A percentile compares a stretch with the other conserved stretches of the same genome.
These are phyloP conservation scores for Ruditapes philippinarum DNA, from an alignment of 1,140 invertebrate species.

Conservation along the genomic window DNA sequence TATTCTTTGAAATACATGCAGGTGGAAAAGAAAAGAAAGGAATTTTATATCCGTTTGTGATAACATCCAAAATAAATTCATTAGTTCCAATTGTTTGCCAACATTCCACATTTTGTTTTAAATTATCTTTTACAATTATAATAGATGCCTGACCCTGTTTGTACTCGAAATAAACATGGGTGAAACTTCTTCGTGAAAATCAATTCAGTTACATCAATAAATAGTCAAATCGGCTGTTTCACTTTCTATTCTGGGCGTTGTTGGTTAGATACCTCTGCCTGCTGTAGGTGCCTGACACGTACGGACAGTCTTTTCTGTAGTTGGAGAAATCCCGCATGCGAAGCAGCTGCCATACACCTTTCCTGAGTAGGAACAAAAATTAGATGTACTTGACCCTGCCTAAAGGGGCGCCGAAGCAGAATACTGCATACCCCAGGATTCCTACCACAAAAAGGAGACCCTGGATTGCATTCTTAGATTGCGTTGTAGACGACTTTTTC, in stretches of 20 bases:
- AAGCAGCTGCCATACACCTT: not conserved
- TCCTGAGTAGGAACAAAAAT: slow-evolving; percentile 10
- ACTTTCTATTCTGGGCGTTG: not conserved
- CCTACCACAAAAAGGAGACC: not conserved
- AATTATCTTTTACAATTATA: slow-evolving; percentile 55
- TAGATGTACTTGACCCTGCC: not conserved
- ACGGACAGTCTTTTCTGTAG: slow-evolving; percentile 12
- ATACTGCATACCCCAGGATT: not conserved
- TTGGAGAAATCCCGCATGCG: not conserved
- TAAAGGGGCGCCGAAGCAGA: no score
- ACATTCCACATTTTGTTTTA: slow-evolving; percentile 22
- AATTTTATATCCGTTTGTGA: slow-evolving; percentile 47
- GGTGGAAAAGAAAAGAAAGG: slow-evolving; percentile 10
- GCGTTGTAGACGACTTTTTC: not conserved
- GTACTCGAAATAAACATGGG: not conserved
- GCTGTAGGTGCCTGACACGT: not conserved
- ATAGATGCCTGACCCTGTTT: slow-evolving; percentile 22
- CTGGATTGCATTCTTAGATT: not conserved
- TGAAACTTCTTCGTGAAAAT: no score
- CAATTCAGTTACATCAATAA: not conserved
- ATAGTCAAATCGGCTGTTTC: not conserved
- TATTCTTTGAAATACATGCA: not conserved
- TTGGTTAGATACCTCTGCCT: not conserved
- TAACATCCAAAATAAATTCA: slow-evolving; percentile 37
- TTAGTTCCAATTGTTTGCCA: slow-evolving; percentile 9